Evolutionary conservation across 2,113 vertebrate species (phyloP), one percentile per base, ranked within the genome.

Genomic region (Salvelinus namaycush): DNA sequence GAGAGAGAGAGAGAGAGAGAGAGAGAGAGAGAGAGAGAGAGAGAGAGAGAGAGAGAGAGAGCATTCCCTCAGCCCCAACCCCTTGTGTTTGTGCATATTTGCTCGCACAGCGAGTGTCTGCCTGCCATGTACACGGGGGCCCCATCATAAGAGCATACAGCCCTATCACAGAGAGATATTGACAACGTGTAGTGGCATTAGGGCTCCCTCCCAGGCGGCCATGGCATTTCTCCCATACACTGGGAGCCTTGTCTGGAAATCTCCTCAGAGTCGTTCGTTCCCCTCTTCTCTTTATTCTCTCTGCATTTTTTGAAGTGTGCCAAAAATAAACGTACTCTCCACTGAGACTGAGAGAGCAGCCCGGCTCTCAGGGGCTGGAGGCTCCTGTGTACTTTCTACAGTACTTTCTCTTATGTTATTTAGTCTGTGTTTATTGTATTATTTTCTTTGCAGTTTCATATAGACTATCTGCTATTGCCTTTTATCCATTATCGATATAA

Each of bases 131-230:
- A 81, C 82, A 84, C 80, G 0, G 39, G 11, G 39, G 39, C 8
- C 39, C 39, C 39, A 3, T 76, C 80, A 74, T 68, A 77, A 70
- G 78, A 78, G 20, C 49, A 70, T 76, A 78, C 80, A 44, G 24
- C 54, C 57, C 78, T 77, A 67, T 81, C 68, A 80, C 76, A 85
- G 69, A 60, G 78, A 83, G 62, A 85, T 90, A 88, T 89, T 84
- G 83, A 89, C 73, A 81, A 89, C 79, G 79, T 68, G 78, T 82
- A 54, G 82, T 80, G 82, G 79, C 71, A 69, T 82, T 27, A 85
- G 81, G 82, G 27, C 68, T 24, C 84, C 39, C 39, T 44, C 9
- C 9, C 39, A 54, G 51, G 51, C 14, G 51, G 12, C 83, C 77
- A 48, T 79, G 84, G 81, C 86, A 85, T 89, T 74, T 72, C 85